Conservation (phyloP, 1,140 invertebrate species). For the Bombus confusus region DNA sequence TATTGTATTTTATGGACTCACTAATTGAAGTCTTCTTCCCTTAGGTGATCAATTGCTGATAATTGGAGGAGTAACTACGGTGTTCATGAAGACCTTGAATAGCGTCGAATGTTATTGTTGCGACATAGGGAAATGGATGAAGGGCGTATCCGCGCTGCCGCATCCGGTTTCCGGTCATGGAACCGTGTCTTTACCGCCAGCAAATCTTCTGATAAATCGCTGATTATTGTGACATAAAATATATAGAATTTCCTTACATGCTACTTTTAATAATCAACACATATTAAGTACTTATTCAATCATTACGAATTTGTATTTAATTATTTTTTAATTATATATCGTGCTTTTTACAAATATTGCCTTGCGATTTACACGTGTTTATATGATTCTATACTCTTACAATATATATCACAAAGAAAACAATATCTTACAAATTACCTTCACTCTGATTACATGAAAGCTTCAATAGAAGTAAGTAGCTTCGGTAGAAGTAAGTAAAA, state of each 20-base stretch:
- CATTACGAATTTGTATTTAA: slow-evolving; percentile 5
- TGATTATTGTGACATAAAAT: slow-evolving; percentile 29
- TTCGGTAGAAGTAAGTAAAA: neutral
- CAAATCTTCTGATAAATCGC: slow-evolving; percentile 59
- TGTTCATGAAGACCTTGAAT: slow-evolving; percentile 84
- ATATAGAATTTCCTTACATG: neutral
- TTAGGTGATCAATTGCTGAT: slow-evolving; percentile 83
- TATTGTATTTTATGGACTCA: neutral
- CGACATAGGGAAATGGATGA: slow-evolving; percentile 83
- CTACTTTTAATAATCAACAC: neutral
- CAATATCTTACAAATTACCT: neutral
- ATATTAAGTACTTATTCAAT: neutral
- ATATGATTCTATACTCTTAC: neutral
- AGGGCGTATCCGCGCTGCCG: slow-evolving; percentile 83
- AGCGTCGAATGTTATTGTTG: slow-evolving; percentile 85
- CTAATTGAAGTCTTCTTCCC: neutral
- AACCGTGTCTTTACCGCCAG: slow-evolving; percentile 84
- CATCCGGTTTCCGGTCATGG: slow-evolving; percentile 84
- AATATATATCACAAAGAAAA: neutral
- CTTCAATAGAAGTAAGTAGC: neutral
- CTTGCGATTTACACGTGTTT: slow-evolving; percentile 12
- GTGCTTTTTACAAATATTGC: neutral
- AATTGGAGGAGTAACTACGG: slow-evolving; percentile 85
- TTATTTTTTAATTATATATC: neutral
- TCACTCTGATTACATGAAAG: neutral